Evolutionary conservation across 2,113 vertebrate species (phyloP).

Genomic region (Meriones unguiculatus): DNA sequence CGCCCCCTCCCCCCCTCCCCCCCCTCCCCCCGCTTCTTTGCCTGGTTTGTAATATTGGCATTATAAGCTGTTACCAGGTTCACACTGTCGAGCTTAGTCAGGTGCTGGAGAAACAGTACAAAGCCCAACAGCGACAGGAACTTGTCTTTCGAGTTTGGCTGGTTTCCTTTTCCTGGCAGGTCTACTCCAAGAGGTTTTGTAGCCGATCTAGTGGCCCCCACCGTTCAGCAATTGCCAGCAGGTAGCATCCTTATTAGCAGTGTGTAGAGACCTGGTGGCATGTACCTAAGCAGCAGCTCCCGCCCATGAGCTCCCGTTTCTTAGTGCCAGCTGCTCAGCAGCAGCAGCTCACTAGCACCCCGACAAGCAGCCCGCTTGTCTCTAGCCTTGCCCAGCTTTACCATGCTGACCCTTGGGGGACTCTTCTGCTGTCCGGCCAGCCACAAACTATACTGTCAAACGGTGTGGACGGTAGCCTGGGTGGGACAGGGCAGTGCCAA

Average conservation of each 20-base stretch:
- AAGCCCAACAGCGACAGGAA: not conserved
- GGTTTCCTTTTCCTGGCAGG: constrained; percentile 48
- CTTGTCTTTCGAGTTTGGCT: constrained; percentile 21
- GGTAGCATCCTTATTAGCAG: not conserved
- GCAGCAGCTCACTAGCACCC: not conserved
- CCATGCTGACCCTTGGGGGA: not conserved
- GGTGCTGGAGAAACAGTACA: constrained; percentile 66
- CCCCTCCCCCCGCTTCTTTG: not conserved
- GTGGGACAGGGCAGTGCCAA: not conserved
- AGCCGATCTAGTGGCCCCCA: not conserved
- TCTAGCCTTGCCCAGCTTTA: not conserved
- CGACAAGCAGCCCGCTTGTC: not conserved
- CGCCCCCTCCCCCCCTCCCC: not conserved
- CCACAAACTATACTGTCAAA: not conserved
- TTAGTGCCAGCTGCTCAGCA: not conserved
- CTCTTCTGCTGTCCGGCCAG: not conserved
- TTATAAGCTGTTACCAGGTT: constrained; percentile 10
- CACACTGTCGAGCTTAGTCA: constrained; percentile 61
- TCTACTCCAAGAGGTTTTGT: not conserved
- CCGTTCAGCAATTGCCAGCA: not conserved
- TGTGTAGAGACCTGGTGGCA: not conserved
- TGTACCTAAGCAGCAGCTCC: not conserved
- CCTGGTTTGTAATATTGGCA: not conserved
- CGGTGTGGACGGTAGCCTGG: not conserved
- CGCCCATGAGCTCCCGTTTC: not conserved